phyloP scores from a whole-genome alignment of 2,797 vertebrate species.

The Muscicapa striata region DNA sequence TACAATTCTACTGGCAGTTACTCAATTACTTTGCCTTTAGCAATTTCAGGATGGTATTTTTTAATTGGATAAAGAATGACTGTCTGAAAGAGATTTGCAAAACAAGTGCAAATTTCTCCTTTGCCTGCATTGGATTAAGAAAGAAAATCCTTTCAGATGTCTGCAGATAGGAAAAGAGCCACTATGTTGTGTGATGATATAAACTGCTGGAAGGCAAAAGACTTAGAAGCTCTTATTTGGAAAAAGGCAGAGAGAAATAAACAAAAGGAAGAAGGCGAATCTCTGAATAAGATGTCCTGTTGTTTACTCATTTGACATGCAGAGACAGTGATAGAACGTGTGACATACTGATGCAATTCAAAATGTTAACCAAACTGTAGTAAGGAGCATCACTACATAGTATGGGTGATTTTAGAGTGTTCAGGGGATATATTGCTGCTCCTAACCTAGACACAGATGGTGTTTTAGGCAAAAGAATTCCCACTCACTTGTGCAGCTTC shows the following conservation, averaged over 20 bases:
- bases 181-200: neutral
- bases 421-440: neutral
- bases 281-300: neutral
- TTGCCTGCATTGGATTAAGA: neutral
- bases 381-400: neutral
- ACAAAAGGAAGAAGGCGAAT: neutral
- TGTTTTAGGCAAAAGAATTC: neutral
- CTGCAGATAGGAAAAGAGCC: neutral
- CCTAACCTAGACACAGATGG: neutral
- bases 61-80: constrained; percentile 49
- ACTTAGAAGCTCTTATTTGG: neutral
- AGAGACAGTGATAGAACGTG: neutral
- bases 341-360: neutral
- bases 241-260: neutral
- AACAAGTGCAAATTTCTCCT: constrained; percentile 31
- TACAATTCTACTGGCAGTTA: neutral
- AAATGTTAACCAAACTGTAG: neutral
- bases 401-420: neutral
- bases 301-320: neutral
- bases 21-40: constrained; percentile 22
- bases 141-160: neutral
- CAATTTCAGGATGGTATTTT: neutral
- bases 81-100: constrained; percentile 22
- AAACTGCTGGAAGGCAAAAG: neutral
- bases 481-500: neutral